These are phyloP conservation scores for Ceratitis capitata DNA, from an alignment of 1,140 invertebrate genomes.

Conservation along the genomic window DNA sequence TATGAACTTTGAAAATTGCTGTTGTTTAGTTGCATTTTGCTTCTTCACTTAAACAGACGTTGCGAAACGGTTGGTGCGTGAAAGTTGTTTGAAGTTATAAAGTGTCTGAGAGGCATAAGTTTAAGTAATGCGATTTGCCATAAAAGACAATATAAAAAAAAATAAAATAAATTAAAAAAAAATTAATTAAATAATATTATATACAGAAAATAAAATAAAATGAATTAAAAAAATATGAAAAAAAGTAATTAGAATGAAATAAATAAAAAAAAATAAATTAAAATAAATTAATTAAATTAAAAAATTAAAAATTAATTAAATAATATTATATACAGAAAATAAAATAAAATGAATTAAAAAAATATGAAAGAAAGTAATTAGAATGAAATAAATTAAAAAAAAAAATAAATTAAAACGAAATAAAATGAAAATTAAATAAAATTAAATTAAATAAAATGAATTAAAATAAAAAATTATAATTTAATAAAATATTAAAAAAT, in stretches of 20 bases:
- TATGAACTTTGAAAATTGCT: background rate
- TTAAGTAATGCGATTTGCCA: background rate
- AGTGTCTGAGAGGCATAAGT: background rate
- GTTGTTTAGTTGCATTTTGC: slow-evolving; percentile 21
- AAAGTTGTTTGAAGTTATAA: background rate
- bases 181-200: background rate
- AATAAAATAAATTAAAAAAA: background rate
- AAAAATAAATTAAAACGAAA: background rate
- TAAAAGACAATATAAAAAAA: background rate
- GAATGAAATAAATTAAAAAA: background rate
- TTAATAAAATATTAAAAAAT: background rate
- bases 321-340: background rate
- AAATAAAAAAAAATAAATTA: background rate
- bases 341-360: background rate
- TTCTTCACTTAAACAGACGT: background rate
- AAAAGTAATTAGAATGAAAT: background rate
- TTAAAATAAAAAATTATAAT: background rate
- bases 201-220: background rate
- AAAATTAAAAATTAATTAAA: background rate
- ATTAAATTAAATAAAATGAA: background rate
- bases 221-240: background rate
- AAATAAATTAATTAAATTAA: background rate
- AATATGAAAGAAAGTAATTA: background rate
- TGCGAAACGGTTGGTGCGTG: background rate
- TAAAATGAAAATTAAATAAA: background rate